Evolutionary conservation across 2,888 invertebrate species (phyloP).

Genomic region (Aphidoletes aphidimyza): DNA sequence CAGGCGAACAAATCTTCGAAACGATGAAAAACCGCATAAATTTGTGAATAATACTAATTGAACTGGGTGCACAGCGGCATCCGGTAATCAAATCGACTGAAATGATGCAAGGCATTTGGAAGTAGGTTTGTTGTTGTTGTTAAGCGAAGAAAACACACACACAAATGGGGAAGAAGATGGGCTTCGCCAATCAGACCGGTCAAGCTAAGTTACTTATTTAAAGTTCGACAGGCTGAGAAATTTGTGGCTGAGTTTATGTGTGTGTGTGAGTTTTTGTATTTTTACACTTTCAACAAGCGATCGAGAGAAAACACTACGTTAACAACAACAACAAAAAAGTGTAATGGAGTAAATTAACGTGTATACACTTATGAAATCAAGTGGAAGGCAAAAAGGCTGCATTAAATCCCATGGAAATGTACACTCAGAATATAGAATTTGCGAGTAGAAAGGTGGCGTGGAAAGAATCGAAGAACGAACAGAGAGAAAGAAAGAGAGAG

Average conservation of each 20-base stretch:
- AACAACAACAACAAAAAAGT: background rate
- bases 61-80: slow-evolving; percentile 14
- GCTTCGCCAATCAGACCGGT: background rate
- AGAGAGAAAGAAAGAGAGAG: background rate
- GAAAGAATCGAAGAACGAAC: background rate
- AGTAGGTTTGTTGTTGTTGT: background rate
- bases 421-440: slow-evolving; percentile 9
- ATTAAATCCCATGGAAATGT: background rate
- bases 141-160: background rate
- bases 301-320: background rate
- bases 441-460: background rate
- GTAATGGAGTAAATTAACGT: slow-evolving; percentile 48
- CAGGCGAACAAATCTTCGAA: too few relatives aligned
- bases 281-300: too few relatives aligned
- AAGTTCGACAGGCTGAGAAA: slow-evolving; percentile 21
- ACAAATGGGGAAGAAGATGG: background rate
- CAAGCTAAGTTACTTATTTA: background rate
- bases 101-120: background rate
- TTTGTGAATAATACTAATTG: slow-evolving; percentile 15
- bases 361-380: slow-evolving; percentile 25
- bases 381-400: background rate
- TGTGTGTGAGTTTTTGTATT: background rate
- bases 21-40: background rate
- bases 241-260: background rate
- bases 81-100: slow-evolving; percentile 48